Conservation (phyloP, 2,113 vertebrate genomes). For the Megaleporinus macrocephalus region DNA sequence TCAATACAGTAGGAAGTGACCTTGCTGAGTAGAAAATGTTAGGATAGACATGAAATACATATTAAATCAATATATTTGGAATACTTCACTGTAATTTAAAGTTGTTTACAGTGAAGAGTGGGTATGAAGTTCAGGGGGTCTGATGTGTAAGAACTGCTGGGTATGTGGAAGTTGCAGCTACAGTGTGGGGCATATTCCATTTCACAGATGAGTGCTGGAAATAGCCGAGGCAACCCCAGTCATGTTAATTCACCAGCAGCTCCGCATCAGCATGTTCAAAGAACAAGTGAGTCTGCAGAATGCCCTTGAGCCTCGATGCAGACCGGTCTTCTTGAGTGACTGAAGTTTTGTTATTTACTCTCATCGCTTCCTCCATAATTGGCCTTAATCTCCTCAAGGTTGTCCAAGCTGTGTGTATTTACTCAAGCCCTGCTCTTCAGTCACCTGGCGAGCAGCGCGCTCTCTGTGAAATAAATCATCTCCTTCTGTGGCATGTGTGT, state of each 20-base stretch:
- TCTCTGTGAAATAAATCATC: constrained; percentile 6
- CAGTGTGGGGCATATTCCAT: not conserved
- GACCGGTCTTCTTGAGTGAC: not conserved
- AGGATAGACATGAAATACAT: not conserved
- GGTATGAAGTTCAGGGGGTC: not conserved
- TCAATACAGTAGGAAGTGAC: not conserved
- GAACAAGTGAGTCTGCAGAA: constrained; percentile 6
- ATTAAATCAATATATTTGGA: not conserved
- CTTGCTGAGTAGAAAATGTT: not conserved
- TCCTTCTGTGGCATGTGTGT: constrained; percentile 3
- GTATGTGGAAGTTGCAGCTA: not conserved
- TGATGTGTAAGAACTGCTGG: not conserved
- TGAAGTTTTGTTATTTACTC: constrained; percentile 15
- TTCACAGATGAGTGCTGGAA: not conserved
- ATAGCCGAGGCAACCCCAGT: not conserved
- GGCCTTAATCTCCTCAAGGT: constrained; percentile 29
- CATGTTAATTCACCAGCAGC: not conserved
- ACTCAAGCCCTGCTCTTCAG: not conserved
- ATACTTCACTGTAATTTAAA: not conserved
- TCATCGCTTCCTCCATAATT: constrained; percentile 23
- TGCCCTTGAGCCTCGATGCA: constrained; percentile 16
- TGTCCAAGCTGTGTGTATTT: constrained; percentile 26
- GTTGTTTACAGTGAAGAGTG: not conserved
- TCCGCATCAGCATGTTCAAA: not conserved
- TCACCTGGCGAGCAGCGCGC: not conserved